phyloP scores from a whole-genome alignment of 2,888 invertebrate species.

The Dicranocentrus wangi region DNA sequence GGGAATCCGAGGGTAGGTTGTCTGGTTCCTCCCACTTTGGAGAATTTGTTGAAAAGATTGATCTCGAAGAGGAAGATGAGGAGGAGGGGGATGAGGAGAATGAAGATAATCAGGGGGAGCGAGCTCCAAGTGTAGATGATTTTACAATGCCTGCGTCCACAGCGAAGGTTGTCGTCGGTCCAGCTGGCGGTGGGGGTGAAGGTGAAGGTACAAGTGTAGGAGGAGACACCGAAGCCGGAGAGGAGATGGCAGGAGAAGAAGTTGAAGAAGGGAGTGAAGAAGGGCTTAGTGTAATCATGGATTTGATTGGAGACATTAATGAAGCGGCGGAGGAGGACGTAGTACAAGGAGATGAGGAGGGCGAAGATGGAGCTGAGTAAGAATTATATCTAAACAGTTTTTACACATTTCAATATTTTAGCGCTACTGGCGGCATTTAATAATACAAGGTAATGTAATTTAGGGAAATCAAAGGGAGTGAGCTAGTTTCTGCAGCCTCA shows the following conservation, averaged over 20 bases:
- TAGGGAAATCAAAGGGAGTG: no score
- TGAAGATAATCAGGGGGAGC: slow-evolving; percentile 15
- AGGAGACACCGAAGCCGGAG: slow-evolving; percentile 1
- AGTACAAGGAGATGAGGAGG: slow-evolving; percentile 21
- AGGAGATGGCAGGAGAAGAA: slow-evolving; percentile 8
- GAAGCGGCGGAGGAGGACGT: no score
- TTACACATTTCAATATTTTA: no score
- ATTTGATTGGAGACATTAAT: neutral
- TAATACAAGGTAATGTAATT: no score
- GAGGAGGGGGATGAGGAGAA: slow-evolving; percentile 33
- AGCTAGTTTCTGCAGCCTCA: no score
- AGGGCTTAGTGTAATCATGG: neutral
- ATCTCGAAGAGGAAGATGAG: slow-evolving; percentile 22
- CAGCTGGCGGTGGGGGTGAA: no score
- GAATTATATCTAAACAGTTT: neutral
- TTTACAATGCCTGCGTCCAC: neutral
- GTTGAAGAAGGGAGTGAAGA: slow-evolving; percentile 11
- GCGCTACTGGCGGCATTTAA: no score
- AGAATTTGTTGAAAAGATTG: neutral
- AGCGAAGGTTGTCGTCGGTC: neutral
- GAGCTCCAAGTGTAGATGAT: slow-evolving; percentile 25
- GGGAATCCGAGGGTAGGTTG: neutral
- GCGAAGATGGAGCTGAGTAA: slow-evolving; percentile 8
- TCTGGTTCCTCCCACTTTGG: neutral
- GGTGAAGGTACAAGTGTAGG: no score